Conservation (phyloP, 1,140 invertebrate genomes). For the Hyles vespertilio region DNA sequence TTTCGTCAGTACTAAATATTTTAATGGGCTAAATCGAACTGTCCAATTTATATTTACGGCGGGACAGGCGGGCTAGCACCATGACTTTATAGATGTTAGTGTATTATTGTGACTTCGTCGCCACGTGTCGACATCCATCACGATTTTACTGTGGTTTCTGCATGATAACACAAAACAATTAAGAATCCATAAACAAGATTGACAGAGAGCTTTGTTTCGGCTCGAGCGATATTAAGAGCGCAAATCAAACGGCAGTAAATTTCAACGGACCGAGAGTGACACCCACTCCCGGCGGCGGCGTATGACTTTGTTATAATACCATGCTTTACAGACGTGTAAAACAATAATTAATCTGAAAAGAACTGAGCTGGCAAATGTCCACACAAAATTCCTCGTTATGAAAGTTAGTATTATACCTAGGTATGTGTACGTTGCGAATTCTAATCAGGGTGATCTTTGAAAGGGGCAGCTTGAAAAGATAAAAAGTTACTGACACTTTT, state of each 20-base stretch:
- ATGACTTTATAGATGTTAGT: no score
- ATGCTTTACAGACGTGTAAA: constrained; percentile 63
- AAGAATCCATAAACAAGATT: constrained; percentile 42
- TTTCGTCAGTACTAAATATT: no score
- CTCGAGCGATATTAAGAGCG: constrained; percentile 57
- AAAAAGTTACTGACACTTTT: no score
- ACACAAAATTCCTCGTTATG: constrained; percentile 40
- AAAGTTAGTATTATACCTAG: no score
- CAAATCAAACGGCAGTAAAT: constrained; percentile 69
- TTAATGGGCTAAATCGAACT: no score
- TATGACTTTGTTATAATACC: constrained; percentile 65
- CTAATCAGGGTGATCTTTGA: no score
- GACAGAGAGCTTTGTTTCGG: constrained; percentile 43
- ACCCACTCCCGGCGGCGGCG: constrained; percentile 29
- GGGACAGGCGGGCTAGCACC: no score
- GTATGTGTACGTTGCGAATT: no score
- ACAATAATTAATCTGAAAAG: constrained; percentile 72
- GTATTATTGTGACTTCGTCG: not conserved
- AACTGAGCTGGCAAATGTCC: constrained; percentile 59
- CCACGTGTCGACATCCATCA: not conserved
- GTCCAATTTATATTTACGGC: no score
- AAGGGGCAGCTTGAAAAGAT: no score
- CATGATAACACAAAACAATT: constrained; percentile 18
- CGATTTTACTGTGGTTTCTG: not conserved
- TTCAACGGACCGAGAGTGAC: constrained; percentile 40